Base-by-base conservation (phyloP, 1,140 invertebrate species). In the Zophobas atratus region DNA sequence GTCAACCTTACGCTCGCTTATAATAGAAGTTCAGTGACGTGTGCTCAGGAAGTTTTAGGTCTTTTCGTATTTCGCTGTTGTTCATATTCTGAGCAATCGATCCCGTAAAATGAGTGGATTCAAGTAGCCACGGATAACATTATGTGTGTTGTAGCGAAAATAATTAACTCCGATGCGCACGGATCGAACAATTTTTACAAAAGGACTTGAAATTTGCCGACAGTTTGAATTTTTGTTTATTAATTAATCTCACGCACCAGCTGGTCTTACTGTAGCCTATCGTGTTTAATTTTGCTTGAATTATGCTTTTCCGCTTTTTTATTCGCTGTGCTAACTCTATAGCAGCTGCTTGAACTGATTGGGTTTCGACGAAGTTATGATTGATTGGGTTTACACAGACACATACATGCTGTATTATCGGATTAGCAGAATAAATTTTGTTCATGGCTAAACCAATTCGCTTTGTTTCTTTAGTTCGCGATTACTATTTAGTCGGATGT, bases 341-440 rank as follows among this genome's bases (percentile, higher is more conserved):
- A 38, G 34, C 55, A 36, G 51, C 55, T 55, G 49, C 70, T 72
- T 33, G 36, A 73, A 53, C 49, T 56, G 71, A 73, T 73, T 73
- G 71, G 71, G 49, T 73, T 73, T 73, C 71, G 36, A 73, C 49
- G 71, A 6, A 55, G 49, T 41, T 73, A 73, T 73, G 71, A 73
- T 73, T 73, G 71, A 73, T 73, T 73, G 71, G 49, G 55, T 73
- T 73, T 73, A 55, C 71, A 73, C 71, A 73, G 49, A 38, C 49
- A 53, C 55, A 56, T 41, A 73, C 71, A 73, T 56, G 70, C 34
- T 72, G 41, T 46, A 72, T 72, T 72, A 73, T 55, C 49, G 36
- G 71, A 73, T 73, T 55, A 39, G 6, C 46, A 72, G 34, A 72
- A 53, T 39, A 73, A 73, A 73, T 33, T 32, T 73, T 36, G 34